Evolutionary conservation across 2,113 vertebrate species (phyloP).

Genomic region (Sturnira hondurensis): DNA sequence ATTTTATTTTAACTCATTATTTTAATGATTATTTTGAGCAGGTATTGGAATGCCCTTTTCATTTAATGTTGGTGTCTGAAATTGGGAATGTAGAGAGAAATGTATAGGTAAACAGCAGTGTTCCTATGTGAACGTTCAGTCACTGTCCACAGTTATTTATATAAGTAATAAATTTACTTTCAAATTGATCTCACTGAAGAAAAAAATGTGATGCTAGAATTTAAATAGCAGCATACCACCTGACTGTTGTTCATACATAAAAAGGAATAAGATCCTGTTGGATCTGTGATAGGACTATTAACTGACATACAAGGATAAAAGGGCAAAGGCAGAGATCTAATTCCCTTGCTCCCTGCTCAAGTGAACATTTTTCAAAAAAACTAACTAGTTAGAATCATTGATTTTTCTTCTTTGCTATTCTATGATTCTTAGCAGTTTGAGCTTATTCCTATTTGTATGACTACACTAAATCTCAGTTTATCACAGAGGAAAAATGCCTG

Average conservation of each 20-base stretch:
- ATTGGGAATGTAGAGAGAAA: not conserved
- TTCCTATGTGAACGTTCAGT: not conserved
- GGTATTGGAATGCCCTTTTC: not conserved
- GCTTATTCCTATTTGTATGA: not conserved
- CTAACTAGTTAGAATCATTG: conserved; percentile 34
- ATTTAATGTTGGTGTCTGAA: not conserved
- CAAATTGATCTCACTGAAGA: conserved; percentile 13
- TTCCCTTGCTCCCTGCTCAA: not conserved
- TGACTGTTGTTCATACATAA: not conserved
- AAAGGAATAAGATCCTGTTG: not conserved
- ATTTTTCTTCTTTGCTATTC: conserved; percentile 36
- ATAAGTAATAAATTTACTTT: conserved; percentile 21
- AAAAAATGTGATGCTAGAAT: not conserved
- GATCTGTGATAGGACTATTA: not conserved
- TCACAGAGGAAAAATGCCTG: not conserved
- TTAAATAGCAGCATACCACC: not conserved
- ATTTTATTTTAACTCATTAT: too few species aligned
- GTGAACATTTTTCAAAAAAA: conserved; percentile 36
- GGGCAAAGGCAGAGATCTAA: not conserved
- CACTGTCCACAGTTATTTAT: not conserved
- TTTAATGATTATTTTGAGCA: not conserved
- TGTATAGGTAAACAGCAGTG: not conserved
- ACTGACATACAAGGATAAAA: not conserved
- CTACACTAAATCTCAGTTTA: conserved; percentile 5
- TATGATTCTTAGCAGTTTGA: not conserved